Evolutionary conservation across 1,140 invertebrate genomes (phyloP), one percentile per base, ranked within the genome.

Genomic region (Sycobia sp.): DNA sequence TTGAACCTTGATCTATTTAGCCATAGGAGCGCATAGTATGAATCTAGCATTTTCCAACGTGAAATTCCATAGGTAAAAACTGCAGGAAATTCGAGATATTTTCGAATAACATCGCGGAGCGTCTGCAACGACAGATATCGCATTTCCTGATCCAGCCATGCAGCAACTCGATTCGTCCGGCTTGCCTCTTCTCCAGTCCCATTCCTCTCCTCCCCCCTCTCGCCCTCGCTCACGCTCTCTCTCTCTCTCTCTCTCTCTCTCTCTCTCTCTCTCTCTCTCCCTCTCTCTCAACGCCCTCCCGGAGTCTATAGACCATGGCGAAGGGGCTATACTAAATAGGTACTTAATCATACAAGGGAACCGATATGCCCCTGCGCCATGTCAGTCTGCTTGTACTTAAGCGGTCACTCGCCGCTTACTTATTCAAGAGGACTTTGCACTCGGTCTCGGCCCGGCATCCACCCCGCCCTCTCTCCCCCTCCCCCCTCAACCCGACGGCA

Each of bases 391-490:
- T 47, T 39, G 43, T 62, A 63, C 61, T 63, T 50, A 51, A 63
- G 47, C 61, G 61, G 61, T 63, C 53, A 63, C 61, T 63, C 53
- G 46, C 54, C n/a, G 25, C 38, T 63, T 49, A 62, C 61, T 63
- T 63, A 63, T 63, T 56, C 61, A 63, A n/a, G 53, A 51, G 61
- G 46, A 62, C 41, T 57, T 63, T 57, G 61, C 54, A 57, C 53
- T 57, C 20, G 32, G 27, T 23, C 5, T 1, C 25, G 8, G 8
- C 49, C 11, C 14, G 1, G 16, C 36, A 29, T 1, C 16, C 39
- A 11, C 5, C 9, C 39, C 23, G 14, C 16, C 8, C 29, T 44
- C 49, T 22, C 36, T 47, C 11, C 23, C 20, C 4, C 10, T 10
- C 34, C 16, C 22, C 20, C 43, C n/a, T n/a, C n/a, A n/a, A n/a